Base-by-base conservation (phyloP, 2,888 invertebrate species). In the Galerucella pusilla region DNA sequence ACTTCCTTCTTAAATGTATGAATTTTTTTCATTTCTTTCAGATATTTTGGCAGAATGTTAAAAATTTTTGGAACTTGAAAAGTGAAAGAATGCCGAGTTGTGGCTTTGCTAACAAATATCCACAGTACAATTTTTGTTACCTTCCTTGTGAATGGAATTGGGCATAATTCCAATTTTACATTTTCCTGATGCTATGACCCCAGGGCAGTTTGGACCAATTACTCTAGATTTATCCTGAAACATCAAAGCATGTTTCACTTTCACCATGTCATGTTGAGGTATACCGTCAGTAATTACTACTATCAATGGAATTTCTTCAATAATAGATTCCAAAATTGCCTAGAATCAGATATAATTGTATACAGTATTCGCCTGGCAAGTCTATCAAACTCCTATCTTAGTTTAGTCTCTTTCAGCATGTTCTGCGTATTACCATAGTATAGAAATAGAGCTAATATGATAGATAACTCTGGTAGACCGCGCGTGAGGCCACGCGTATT, bases 111-210 rank as follows among this genome's bases (percentile, higher is more conserved):
- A 3, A 35, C 35, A 6, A 42, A 42, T 7, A 1, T 42, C 35
- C 35, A 9, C 7, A 42, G 1, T 7, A 42, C 7, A 42, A 42
- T 42, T 9, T 42, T 5, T 94, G 90, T 82, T 89, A 71, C 94
- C 95, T 83, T 88, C 89, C 84, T 92, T 90, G 86, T 95, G 94
- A 82, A 96, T 94, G 83, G 93, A 92, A 46, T 93, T 94, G 16
- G 96, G 96, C 95, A 96, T 95, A 42, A 85, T 85, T 9, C 84
- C 96, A 85, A 96, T 94, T 89, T 95, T 95, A 86, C 95, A 96
- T 89, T 92, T 87, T 80, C 90, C 91, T 6, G 92, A 91, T 46
- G 93, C 92, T 83, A 96, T 95, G 78, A 96, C 92, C 80, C 86
- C 95, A 10, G 95, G 95, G 86, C 95, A 96, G 86, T 96, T 96